These are phyloP conservation scores for Theropithecus gelada DNA, from an alignment of 2,113 vertebrate species.

Conservation along the genomic window DNA sequence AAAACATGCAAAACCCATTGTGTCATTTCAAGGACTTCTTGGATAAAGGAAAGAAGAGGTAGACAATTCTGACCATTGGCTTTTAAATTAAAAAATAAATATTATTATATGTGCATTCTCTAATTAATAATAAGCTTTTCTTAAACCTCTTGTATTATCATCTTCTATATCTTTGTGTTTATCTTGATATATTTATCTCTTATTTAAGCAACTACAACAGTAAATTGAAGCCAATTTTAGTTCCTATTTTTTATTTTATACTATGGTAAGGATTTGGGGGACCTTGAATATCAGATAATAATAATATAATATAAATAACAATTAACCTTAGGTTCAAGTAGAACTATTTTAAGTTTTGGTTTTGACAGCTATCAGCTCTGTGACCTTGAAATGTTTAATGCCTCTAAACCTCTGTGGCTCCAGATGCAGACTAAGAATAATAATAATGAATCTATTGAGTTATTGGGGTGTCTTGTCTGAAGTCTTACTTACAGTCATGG, in stretches of 20 bases:
- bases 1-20: not conserved
- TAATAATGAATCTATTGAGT: not conserved
- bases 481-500: no score
- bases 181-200: not conserved
- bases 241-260: not conserved
- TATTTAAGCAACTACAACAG: not conserved
- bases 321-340: not conserved
- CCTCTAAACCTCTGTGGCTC: not conserved
- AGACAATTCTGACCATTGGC: not conserved
- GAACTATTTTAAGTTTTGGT: not conserved
- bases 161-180: not conserved
- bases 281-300: not conserved
- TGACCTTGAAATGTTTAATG: not conserved
- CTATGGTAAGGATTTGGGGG: not conserved
- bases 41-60: not conserved
- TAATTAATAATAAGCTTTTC: not conserved
- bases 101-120: not conserved
- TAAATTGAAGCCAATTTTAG: not conserved
- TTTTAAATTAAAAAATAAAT: not conserved
- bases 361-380: not conserved
- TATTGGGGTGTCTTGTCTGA: no score
- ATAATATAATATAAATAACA: not conserved
- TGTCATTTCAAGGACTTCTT: not conserved
- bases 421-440: not conserved
- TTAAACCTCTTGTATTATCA: not conserved